Evolutionary conservation across 2,797 vertebrate genomes (phyloP), one percentile per base, ranked within the genome.

Genomic region (Hydrolagus colliei): DNA sequence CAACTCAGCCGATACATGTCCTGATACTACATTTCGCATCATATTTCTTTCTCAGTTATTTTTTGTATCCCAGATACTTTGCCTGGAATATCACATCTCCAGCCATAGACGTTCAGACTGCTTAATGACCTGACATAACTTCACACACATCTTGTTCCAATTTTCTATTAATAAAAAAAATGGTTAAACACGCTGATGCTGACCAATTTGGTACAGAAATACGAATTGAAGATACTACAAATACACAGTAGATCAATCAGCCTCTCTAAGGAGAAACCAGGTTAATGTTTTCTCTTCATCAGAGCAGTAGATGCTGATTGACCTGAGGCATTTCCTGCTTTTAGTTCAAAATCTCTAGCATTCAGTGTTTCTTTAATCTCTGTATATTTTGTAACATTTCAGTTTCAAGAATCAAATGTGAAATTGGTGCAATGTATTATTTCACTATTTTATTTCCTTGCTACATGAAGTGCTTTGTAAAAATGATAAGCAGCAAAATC

Each of bases 321-420:
- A 52, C 41, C 41, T 52, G 41, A 3, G 41, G 41, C 41, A 52
- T 52, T 52, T 52, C 1, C 41, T 52, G 6, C 41, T 6, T 52
- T 52, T 52, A 52, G 41, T 52, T 52, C 41, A 3, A 52, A 27
- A 52, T 52, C 41, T 6, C 41, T 52, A 52, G 41, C 41, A 52
- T 52, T 6, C 41, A 52, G 41, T 52, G 41, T 52, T 52, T 52
- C 41, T 52, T 52, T 52, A 3, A 52, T 52, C 41, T 52, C 6
- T 52, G 6, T 52, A 20, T 52, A 84, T 71, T 84, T 67, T n/a
- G 65, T 20, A 71, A 62, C 41, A 9, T 9, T 41, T 27, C 32
- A 18, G 65, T 68, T 27, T 63, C 32, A 41, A 67, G 32, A 68
- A 41, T 41, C 41, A 84, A 84, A 84, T 71, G 32, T 84, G 79